Conservation (phyloP, 2,888 invertebrate genomes). For the Platynereis dumerilii region DNA sequence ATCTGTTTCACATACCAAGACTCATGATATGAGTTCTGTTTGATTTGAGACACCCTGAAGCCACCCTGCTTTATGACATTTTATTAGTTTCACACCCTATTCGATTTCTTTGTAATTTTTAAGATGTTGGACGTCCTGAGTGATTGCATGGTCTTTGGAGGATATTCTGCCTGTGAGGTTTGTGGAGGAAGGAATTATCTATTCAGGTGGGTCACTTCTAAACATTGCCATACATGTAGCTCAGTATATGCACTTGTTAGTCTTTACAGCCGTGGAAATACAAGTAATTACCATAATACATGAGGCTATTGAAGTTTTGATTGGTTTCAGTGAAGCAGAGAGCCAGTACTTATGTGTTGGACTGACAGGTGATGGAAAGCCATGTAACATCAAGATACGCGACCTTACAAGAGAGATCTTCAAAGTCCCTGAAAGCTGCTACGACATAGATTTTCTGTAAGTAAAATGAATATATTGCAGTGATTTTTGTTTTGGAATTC, state of each 20-base stretch:
- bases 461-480: constrained; percentile 29
- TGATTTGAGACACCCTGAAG: too few relatives aligned
- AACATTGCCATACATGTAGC: too few relatives aligned
- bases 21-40: too few relatives aligned
- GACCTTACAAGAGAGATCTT: constrained; percentile 78
- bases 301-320: too few relatives aligned
- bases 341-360: constrained; percentile 80
- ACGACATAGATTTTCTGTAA: constrained; percentile 63
- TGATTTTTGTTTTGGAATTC: too few relatives aligned
- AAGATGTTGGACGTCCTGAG: constrained; percentile 79
- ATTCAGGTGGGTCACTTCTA: constrained; percentile 57
- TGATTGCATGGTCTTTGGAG: constrained; percentile 90
- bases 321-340: constrained; percentile 51
- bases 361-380: constrained; percentile 85
- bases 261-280: too few relatives aligned
- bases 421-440: constrained; percentile 72
- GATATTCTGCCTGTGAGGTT: constrained; percentile 76
- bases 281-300: too few relatives aligned
- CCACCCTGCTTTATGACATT: too few relatives aligned
- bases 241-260: too few relatives aligned
- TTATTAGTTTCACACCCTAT: too few relatives aligned
- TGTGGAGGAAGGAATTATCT: constrained; percentile 75
- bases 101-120: constrained; percentile 42
- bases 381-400: constrained; percentile 77
- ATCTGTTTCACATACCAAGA: too few relatives aligned